Percentiles rank a stretch among this genome's conserved stretches.
Evolutionary conservation across 2,797 vertebrate genomes (phyloP).

Genomic region (Trachurus trachurus): DNA sequence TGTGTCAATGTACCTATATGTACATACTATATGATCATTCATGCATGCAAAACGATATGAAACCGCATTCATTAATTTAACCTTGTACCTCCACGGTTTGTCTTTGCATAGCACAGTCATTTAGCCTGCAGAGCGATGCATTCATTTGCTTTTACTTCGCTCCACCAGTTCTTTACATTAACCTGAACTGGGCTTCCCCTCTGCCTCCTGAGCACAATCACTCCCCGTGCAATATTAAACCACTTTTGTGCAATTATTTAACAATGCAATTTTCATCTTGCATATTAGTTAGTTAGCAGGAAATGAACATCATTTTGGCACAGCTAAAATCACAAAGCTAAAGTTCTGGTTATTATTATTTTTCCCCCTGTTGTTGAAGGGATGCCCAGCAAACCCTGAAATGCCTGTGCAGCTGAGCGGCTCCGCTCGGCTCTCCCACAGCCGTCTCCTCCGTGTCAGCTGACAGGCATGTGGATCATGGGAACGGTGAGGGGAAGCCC

Average conservation of each 20-base stretch:
- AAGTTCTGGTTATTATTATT: not conserved
- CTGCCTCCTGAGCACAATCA: not conserved
- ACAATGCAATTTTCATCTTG: too few relatives aligned
- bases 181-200: not conserved
- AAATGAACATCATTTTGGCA: not conserved
- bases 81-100: too few relatives aligned
- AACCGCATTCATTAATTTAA: too few relatives aligned
- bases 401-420: slow-evolving; percentile 31
- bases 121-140: too few relatives aligned
- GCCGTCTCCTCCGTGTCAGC: slow-evolving; percentile 30
- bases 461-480: slow-evolving; percentile 43
- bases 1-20: not conserved
- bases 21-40: not conserved
- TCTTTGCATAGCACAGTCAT: not conserved
- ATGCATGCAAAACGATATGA: not conserved
- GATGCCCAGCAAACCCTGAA: slow-evolving; percentile 10
- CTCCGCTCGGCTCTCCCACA: slow-evolving; percentile 47
- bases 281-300: too few relatives aligned
- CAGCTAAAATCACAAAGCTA: not conserved
- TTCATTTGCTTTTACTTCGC: not conserved
- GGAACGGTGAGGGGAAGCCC: slow-evolving; percentile 58
- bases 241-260: not conserved
- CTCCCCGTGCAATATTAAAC: not conserved
- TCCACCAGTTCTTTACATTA: not conserved
- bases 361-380: slow-evolving; percentile 3